Evolutionary conservation across 2,797 vertebrate genomes (phyloP).

Genomic region (Diceros bicornis): DNA sequence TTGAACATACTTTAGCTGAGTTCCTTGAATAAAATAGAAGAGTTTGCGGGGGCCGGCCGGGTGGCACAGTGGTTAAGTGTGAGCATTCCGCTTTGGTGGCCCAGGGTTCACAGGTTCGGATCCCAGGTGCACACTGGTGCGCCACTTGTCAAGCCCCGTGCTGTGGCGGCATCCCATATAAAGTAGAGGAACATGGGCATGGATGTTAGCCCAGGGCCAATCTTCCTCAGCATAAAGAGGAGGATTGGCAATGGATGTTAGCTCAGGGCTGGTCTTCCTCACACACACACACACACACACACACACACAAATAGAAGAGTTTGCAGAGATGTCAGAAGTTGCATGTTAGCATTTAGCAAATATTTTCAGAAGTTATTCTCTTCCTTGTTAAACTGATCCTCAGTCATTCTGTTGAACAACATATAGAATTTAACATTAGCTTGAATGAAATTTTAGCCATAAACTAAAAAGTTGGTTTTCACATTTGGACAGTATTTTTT

Average conservation of each 20-base stretch:
- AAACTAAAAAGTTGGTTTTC: conserved; percentile 25
- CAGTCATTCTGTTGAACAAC: conserved; percentile 16
- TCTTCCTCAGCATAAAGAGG: too few species aligned
- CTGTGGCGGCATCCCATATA: too few species aligned
- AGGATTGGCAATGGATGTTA: too few species aligned
- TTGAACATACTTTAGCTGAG: not conserved
- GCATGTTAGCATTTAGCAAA: not conserved
- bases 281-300: too few species aligned
- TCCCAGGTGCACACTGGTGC: too few species aligned
- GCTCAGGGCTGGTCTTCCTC: too few species aligned
- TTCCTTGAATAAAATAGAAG: conserved; percentile 25
- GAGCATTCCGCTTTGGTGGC: too few species aligned
- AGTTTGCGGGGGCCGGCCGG: not conserved
- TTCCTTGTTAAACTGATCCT: conserved; percentile 2
- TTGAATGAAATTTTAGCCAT: conserved; percentile 3
- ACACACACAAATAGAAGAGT: not conserved
- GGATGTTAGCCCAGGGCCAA: too few species aligned
- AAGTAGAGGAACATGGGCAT: too few species aligned
- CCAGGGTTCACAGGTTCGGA: too few species aligned
- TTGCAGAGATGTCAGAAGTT: not conserved
- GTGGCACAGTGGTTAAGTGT: too few species aligned
- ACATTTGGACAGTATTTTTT: not conserved
- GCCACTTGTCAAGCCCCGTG: too few species aligned
- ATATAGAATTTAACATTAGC: not conserved
- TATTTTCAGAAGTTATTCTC: conserved; percentile 3